Percentiles rank a stretch among this genome's conserved stretches.
Evolutionary conservation across 2,888 invertebrate species (phyloP).

Genomic region (Cerceris ruficornis): DNA sequence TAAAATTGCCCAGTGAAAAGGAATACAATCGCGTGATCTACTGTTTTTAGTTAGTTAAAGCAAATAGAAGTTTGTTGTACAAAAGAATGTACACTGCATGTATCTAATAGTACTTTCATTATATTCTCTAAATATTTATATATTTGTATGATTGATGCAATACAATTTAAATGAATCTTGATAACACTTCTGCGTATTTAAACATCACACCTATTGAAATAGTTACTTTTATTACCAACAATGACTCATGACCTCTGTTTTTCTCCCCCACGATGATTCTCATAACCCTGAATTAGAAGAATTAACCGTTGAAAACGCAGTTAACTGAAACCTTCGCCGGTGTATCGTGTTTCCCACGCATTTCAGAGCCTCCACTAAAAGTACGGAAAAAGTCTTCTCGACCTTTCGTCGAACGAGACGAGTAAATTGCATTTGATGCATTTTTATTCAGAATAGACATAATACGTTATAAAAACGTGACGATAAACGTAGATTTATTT

Average conservation of each 20-base stretch:
- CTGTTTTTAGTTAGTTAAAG: too few species aligned
- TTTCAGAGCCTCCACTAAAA: slow-evolving; percentile 9
- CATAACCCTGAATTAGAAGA: slow-evolving; percentile 76
- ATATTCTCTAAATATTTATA: too few species aligned
- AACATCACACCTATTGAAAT: slow-evolving; percentile 27
- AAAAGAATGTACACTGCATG: neutral
- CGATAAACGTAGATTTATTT: slow-evolving; percentile 21
- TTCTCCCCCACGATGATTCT: slow-evolving; percentile 58
- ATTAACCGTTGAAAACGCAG: slow-evolving; percentile 55
- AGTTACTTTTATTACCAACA: slow-evolving; percentile 40
- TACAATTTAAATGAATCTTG: neutral
- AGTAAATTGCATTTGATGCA: neutral
- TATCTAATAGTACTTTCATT: neutral
- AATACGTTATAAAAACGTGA: too few species aligned
- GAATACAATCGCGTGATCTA: too few species aligned
- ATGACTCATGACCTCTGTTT: slow-evolving; percentile 55
- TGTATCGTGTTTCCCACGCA: slow-evolving; percentile 62
- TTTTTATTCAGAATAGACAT: neutral
- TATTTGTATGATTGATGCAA: too few species aligned
- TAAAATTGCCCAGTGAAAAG: too few species aligned
- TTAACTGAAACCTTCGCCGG: slow-evolving; percentile 63
- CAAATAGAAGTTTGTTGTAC: neutral
- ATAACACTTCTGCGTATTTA: neutral
- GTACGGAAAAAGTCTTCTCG: slow-evolving; percentile 1
- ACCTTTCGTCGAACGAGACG: neutral